phyloP scores from a whole-genome alignment of 2,888 invertebrate genomes.

The Megamerina dolium region DNA sequence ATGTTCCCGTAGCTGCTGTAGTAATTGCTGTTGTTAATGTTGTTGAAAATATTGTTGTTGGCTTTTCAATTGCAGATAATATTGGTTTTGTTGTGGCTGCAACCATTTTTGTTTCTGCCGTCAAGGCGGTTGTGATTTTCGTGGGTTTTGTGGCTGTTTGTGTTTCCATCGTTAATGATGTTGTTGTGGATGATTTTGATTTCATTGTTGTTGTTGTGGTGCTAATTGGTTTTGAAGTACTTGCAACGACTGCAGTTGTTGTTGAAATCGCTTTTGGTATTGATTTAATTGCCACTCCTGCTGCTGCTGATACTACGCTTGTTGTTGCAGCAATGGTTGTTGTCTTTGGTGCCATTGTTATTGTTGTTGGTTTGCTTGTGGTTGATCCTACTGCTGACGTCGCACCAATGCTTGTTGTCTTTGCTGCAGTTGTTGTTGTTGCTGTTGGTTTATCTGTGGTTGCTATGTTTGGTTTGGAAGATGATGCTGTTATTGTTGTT shows the following conservation, averaged over 20 bases:
- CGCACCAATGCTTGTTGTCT: neutral
- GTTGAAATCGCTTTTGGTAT: neutral
- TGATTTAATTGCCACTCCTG: constrained; percentile 2
- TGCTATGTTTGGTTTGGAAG: neutral
- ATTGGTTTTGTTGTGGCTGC: constrained; percentile 5
- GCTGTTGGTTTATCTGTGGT: constrained; percentile 5
- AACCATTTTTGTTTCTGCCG: constrained; percentile 11
- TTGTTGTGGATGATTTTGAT: neutral
- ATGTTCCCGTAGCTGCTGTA: neutral
- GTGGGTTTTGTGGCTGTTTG: constrained; percentile 7
- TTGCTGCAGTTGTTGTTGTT: constrained; percentile 6
- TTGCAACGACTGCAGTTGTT: neutral
- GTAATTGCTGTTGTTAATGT: constrained; percentile 1
- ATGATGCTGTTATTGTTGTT: constrained; percentile 5
- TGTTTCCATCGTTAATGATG: constrained; percentile 1
- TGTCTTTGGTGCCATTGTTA: neutral
- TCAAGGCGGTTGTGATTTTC: constrained; percentile 5
- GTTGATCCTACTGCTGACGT: constrained; percentile 7
- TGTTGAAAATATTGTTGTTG: neutral
- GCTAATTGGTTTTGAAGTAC: constrained; percentile 3
- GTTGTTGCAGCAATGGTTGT: constrained; percentile 13
- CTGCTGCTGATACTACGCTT: constrained; percentile 15
- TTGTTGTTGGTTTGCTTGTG: constrained; percentile 6
- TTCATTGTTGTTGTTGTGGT: constrained; percentile 1
- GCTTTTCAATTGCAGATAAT: neutral